A percentile compares a stretch with the other conserved stretches of the same genome.
Evolutionary conservation across 2,113 vertebrate species (phyloP).

Genomic region (Colossoma macropomum): DNA sequence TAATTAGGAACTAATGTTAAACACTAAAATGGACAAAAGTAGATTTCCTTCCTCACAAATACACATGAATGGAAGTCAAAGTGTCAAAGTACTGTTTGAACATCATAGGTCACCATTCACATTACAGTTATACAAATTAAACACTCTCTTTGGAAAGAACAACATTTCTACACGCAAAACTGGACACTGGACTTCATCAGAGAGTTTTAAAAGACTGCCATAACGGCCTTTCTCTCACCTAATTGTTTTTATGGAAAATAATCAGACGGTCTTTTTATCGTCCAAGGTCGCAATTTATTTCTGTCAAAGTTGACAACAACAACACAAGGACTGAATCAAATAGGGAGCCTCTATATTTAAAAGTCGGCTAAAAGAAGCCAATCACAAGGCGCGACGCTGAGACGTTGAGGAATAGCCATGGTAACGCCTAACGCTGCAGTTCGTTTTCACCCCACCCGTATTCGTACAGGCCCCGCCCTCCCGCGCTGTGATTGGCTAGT

Average conservation of each 20-base stretch:
- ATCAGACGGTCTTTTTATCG: background rate
- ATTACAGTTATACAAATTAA: background rate
- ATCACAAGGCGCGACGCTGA: constrained; percentile 33
- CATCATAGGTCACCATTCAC: too few relatives aligned
- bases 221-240: constrained; percentile 28
- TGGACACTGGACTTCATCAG: background rate
- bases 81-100: too few relatives aligned
- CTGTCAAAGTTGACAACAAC: constrained; percentile 4
- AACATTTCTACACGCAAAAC: background rate
- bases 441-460: background rate
- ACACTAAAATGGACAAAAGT: background rate
- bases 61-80: too few relatives aligned
- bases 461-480: background rate
- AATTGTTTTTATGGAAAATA: background rate
- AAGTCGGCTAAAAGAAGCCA: background rate
- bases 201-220: too few relatives aligned
- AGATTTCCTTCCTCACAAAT: too few relatives aligned
- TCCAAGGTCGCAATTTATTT: constrained; percentile 34
- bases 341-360: background rate
- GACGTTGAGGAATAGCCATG: constrained; percentile 25
- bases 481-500: background rate
- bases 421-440: constrained; percentile 22
- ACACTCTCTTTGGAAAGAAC: background rate
- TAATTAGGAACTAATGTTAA: background rate
- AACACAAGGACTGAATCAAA: constrained; percentile 10